These are phyloP conservation scores for Staurois parvus DNA, from an alignment of 2,797 vertebrate genomes.

Conservation along the genomic window DNA sequence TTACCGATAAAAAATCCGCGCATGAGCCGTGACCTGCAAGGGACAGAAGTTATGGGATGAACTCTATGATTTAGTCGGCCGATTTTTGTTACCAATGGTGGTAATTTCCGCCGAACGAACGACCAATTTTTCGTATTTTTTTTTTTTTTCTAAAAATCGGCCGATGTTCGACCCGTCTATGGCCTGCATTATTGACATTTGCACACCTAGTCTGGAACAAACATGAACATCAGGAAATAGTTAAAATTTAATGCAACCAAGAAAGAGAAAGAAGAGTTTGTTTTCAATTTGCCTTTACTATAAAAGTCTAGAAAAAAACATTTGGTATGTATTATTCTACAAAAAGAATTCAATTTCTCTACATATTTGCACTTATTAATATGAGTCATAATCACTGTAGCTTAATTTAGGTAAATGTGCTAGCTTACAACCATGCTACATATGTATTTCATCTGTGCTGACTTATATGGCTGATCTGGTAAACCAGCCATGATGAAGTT, in stretches of 20 bases:
- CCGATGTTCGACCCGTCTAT: no score
- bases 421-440: not conserved
- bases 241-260: not conserved
- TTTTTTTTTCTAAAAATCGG: no score
- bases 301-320: conserved; percentile 9
- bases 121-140: no score
- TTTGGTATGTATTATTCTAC: conserved; percentile 25
- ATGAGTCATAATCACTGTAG: conserved; percentile 7
- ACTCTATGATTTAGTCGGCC: no score
- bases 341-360: conserved; percentile 16
- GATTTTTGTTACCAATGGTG: no score
- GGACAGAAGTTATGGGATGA: no score
- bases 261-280: conserved; percentile 1
- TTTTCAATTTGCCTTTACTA: conserved; percentile 31
- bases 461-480: not conserved
- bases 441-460: not conserved
- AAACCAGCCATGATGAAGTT: not conserved
- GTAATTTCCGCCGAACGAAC: no score
- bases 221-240: not conserved
- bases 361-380: conserved; percentile 33
- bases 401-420: not conserved
- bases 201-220: not conserved
- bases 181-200: no score
- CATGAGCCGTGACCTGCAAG: no score
- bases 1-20: no score